Percentiles rank a stretch among this genome's conserved stretches.
phyloP scores from a whole-genome alignment of 2,113 vertebrate genomes.

The Alaudala cheleensis region DNA sequence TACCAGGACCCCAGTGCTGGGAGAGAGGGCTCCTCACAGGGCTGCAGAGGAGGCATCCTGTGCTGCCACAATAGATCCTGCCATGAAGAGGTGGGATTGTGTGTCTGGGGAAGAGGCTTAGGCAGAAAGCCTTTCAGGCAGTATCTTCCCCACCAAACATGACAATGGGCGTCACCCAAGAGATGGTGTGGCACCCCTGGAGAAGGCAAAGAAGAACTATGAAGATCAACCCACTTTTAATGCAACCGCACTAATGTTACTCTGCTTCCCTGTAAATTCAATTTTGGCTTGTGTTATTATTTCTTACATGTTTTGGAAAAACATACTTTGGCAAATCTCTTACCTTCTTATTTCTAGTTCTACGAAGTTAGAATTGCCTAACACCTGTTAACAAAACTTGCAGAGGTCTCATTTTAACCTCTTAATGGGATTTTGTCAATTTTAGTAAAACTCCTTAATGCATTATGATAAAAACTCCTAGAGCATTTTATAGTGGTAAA shows the following conservation, averaged over 20 bases:
- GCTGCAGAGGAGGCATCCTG: not conserved
- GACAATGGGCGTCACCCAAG: not conserved
- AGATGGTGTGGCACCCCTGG: not conserved
- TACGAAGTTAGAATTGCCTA: not conserved
- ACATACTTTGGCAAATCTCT: not conserved
- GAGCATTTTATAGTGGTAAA: not conserved
- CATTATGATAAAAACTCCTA: not conserved
- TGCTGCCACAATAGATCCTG: not conserved
- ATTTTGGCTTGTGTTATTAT: not conserved
- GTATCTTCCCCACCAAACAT: not conserved
- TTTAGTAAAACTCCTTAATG: not conserved
- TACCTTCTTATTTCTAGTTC: not conserved
- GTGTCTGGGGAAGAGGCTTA: not conserved
- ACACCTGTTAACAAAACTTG: not conserved
- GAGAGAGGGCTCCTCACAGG: not conserved
- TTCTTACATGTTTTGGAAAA: not conserved
- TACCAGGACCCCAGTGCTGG: not conserved
- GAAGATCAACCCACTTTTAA: not conserved
- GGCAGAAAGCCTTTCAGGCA: not conserved
- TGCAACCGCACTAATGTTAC: not conserved
- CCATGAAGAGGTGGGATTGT: accelerated
- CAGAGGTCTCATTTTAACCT: not conserved
- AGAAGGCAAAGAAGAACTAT: not conserved
- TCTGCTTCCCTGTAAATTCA: not conserved
- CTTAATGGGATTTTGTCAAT: not conserved